Percentiles rank a stretch among this genome's conserved stretches.
Conservation (phyloP, 2,888 invertebrate species). For the Plemyria rubiginata region DNA sequence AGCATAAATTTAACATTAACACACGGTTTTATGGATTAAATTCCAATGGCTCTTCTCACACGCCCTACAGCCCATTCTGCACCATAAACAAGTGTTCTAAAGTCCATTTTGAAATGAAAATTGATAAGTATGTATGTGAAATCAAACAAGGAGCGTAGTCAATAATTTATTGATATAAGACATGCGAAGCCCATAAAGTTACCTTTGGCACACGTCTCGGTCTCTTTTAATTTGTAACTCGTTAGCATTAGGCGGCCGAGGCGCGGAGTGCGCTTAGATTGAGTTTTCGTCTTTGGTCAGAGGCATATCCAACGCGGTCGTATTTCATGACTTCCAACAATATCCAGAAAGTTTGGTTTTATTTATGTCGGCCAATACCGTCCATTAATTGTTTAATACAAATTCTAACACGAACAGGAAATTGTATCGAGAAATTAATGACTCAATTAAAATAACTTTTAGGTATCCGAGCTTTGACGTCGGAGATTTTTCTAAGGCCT, state of each 20-base stretch:
- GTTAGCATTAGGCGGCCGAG: slow-evolving; percentile 73
- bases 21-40: slow-evolving; percentile 67
- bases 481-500: slow-evolving; percentile 28
- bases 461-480: slow-evolving; percentile 30
- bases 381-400: slow-evolving; percentile 50
- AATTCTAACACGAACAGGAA: slow-evolving; percentile 41
- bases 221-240: slow-evolving; percentile 83
- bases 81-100: slow-evolving; percentile 65
- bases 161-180: slow-evolving; percentile 85
- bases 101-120: slow-evolving; percentile 68
- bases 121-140: slow-evolving; percentile 71
- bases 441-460: slow-evolving; percentile 40
- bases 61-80: slow-evolving; percentile 56
- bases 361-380: slow-evolving; percentile 52
- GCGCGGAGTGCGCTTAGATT: slow-evolving; percentile 64
- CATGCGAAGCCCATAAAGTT: slow-evolving; percentile 85
- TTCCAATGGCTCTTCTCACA: slow-evolving; percentile 57
- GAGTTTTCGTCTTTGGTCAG: slow-evolving; percentile 67
- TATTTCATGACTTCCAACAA: slow-evolving; percentile 52
- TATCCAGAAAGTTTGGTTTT: slow-evolving; percentile 50
- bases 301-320: slow-evolving; percentile 53
- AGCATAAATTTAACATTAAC: slow-evolving; percentile 72
- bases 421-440: slow-evolving; percentile 42
- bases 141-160: slow-evolving; percentile 82
- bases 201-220: slow-evolving; percentile 81